A percentile compares a stretch with the other conserved stretches of the same genome.
phyloP scores from a whole-genome alignment of 2,113 vertebrate species.

The Microtus richardsoni region DNA sequence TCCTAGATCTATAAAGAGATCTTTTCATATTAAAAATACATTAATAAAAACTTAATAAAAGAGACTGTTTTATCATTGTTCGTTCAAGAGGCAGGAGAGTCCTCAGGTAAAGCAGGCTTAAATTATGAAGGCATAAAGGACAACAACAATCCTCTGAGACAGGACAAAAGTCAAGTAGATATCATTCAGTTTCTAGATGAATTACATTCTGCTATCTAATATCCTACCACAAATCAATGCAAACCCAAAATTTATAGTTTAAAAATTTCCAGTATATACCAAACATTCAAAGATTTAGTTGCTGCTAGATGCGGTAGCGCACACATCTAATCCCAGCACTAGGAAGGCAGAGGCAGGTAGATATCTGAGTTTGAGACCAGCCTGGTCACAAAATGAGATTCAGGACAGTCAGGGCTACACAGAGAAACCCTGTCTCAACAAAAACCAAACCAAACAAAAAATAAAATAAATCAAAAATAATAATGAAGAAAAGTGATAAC shows the following conservation, averaged over 20 bases:
- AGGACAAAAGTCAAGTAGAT: neutral
- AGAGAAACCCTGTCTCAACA: neutral
- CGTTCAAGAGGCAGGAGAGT: neutral
- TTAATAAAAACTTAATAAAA: neutral
- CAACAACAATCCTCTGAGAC: neutral
- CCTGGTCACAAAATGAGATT: neutral
- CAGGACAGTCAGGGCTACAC: neutral
- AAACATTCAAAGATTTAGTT: neutral
- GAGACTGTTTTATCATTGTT: neutral
- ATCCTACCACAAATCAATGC: neutral
- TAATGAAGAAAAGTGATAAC: neutral
- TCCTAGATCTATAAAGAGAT: neutral
- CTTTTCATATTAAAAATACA: neutral
- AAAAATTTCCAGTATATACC: neutral
- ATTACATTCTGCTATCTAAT: neutral
- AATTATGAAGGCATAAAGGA: constrained; percentile 12
- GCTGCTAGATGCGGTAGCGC: neutral
- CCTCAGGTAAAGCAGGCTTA: neutral
- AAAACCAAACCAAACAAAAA: neutral
- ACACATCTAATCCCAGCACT: neutral
- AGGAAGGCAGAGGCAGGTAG: neutral
- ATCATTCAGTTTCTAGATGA: constrained; percentile 7
- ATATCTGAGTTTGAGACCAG: neutral
- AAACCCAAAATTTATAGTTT: neutral
- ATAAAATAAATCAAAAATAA: neutral